Base-by-base conservation (phyloP, 2,888 invertebrate species). In the Aphelenchoides bicaudatus region DNA sequence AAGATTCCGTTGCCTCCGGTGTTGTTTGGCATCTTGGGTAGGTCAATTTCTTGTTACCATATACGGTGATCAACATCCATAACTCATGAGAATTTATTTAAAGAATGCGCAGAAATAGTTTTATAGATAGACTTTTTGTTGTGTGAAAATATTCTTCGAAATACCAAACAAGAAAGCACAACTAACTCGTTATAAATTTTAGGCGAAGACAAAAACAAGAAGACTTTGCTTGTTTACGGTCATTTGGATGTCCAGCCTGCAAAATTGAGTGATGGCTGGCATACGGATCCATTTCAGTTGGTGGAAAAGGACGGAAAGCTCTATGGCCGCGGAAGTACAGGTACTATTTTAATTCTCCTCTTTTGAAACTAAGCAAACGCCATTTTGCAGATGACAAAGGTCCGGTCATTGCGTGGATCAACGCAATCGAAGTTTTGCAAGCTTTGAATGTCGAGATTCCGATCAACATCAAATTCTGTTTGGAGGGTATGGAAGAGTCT, bases 171-270 rank as follows among this genome's bases (percentile, higher is more conserved):
- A n/a, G n/a, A n/a, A n/a, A n/a, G n/a, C n/a, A n/a, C n/a, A n/a
- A n/a, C n/a, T n/a, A n/a, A n/a, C n/a, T n/a, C n/a, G n/a, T n/a
- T n/a, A n/a, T n/a, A n/a, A n/a, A n/a, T n/a, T n/a, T n/a, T n/a
- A n/a, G 91, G 91, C 67, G 85, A 84, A 68, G 90, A 93, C 79
- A 83, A 86, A 0, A 85, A 85, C 38, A 96, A 94, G 82, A 91
- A 90, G 79, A 98, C 94, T 4, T 86, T 98, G 39, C 86, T 90
- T 58, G 84, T 98, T 58, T 98, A 98, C 81, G 96, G 96, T 0
- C 98, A 98, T 82, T 85, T 98, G 77, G 98, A 98, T 84, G 98
- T 98, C 0, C 96, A 96, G 80, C 96, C 96, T 8, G 98, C 96
- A 0, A 80, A 87, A 29, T 87, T 86, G 79, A 46, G 43, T 13